phyloP scores from a whole-genome alignment of 2,888 invertebrate genomes.

The Halictus ligatus region DNA sequence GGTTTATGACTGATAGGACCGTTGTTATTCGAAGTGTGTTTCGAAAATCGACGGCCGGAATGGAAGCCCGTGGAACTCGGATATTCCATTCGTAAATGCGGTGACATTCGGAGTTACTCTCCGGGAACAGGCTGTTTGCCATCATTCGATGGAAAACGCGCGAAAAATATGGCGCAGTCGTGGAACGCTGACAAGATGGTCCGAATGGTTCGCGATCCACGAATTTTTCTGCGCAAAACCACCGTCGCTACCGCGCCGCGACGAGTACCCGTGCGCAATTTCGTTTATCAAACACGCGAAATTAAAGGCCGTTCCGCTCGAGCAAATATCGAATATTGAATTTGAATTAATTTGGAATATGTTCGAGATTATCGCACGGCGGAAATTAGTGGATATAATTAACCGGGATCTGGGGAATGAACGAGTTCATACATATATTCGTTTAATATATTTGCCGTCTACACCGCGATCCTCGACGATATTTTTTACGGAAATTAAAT shows the following conservation, averaged over 20 bases:
- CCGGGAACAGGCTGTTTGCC: conserved; percentile 21
- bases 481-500: neutral
- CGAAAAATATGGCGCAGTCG: conserved; percentile 7
- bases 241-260: neutral
- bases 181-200: neutral
- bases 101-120: conserved; percentile 20
- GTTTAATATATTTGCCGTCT: neutral
- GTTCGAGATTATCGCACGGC: conserved; percentile 9
- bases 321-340: conserved; percentile 20
- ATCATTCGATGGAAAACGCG: conserved; percentile 2
- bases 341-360: conserved; percentile 19
- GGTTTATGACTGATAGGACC: conserved; percentile 4
- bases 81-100: conserved; percentile 43
- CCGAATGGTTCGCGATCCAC: neutral
- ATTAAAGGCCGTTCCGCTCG: conserved; percentile 4
- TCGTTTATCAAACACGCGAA: conserved; percentile 3
- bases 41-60: conserved; percentile 38
- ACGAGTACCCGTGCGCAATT: conserved; percentile 14
- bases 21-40: conserved; percentile 17
- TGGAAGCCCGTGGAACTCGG: neutral
- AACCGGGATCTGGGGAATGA: neutral
- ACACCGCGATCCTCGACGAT: neutral
- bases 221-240: neutral
- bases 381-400: conserved; percentile 14
- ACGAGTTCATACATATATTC: neutral